A percentile compares a stretch with the other conserved stretches of the same genome.
Conservation (phyloP, 2,113 vertebrate species). For the Herpetotheres cachinnans region DNA sequence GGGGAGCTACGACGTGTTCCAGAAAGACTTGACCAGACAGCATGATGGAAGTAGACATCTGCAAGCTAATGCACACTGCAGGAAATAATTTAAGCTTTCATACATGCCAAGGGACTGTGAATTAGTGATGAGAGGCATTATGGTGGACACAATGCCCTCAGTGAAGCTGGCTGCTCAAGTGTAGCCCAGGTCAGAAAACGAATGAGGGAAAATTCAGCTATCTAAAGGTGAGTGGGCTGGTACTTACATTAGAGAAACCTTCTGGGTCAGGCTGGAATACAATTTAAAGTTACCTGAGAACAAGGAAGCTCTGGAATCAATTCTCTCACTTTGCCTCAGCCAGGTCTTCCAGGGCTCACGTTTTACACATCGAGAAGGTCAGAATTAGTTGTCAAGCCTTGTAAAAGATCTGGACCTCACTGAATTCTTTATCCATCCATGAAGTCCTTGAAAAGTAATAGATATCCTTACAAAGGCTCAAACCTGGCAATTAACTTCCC, state of each 20-base stretch:
- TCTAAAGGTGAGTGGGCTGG: not conserved
- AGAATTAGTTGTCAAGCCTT: slow-evolving; percentile 9
- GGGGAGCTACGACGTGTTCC: slow-evolving; percentile 51
- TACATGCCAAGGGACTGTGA: slow-evolving; percentile 64
- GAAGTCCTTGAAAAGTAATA: slow-evolving; percentile 26
- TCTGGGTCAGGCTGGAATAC: slow-evolving; percentile 8
- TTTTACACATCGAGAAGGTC: slow-evolving; percentile 6
- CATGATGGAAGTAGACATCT: slow-evolving; percentile 71
- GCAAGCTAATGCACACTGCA: slow-evolving; percentile 64
- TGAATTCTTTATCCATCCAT: slow-evolving; percentile 15
- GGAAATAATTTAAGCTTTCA: slow-evolving; percentile 70
- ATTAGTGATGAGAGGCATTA: slow-evolving; percentile 68
- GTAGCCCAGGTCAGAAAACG: slow-evolving; percentile 13
- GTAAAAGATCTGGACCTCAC: slow-evolving; percentile 7
- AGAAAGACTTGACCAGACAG: slow-evolving; percentile 68
- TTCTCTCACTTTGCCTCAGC: not conserved
- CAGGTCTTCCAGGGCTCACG: not conserved
- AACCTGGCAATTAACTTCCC: slow-evolving; percentile 42
- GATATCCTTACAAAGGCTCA: slow-evolving; percentile 18
- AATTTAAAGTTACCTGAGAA: slow-evolving; percentile 40
- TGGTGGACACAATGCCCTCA: slow-evolving; percentile 56
- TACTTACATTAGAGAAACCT: not conserved
- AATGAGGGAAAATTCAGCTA: not conserved
- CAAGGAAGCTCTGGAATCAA: slow-evolving; percentile 23
- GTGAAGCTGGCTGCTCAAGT: slow-evolving; percentile 45